Evolutionary conservation across 2,113 vertebrate species (phyloP).

Genomic region (Micromys minutus): DNA sequence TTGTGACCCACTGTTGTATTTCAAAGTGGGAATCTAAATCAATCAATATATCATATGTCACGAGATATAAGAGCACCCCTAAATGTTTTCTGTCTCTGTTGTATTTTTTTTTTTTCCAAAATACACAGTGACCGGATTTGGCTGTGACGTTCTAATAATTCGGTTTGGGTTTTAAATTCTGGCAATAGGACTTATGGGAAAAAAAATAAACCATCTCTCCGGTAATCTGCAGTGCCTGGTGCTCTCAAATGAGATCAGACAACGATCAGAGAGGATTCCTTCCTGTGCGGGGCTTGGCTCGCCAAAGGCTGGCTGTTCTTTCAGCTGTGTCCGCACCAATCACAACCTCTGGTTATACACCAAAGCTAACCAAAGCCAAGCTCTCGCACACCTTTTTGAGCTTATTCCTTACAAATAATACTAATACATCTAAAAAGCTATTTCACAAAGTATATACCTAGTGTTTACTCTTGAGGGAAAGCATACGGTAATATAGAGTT

Average conservation of each 20-base stretch:
- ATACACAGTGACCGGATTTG: constrained; percentile 50
- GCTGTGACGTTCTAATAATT: constrained; percentile 71
- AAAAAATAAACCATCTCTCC: constrained; percentile 66
- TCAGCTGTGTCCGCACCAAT: constrained; percentile 22
- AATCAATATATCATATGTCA: not conserved
- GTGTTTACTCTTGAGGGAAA: not conserved
- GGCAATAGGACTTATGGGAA: constrained; percentile 75
- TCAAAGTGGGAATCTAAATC: not conserved
- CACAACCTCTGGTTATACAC: not conserved
- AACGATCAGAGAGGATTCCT: constrained; percentile 73
- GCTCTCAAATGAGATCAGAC: constrained; percentile 77
- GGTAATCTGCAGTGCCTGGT: constrained; percentile 77
- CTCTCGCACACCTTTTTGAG: not conserved
- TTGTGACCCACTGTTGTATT: not conserved
- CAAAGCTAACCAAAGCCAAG: not conserved
- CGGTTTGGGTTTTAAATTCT: constrained; percentile 74
- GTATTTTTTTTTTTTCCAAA: constrained; percentile 45
- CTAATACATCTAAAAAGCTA: not conserved
- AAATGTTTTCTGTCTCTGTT: constrained; percentile 15
- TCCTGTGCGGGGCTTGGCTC: constrained; percentile 73
- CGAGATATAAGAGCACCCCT: not conserved
- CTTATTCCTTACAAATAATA: not conserved
- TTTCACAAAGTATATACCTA: constrained; percentile 3
- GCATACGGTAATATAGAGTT: not conserved
- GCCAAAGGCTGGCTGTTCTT: constrained; percentile 72